Evolutionary conservation across 1,140 invertebrate species (phyloP), one percentile per base, ranked within the genome.

Genomic region (Musca domestica): DNA sequence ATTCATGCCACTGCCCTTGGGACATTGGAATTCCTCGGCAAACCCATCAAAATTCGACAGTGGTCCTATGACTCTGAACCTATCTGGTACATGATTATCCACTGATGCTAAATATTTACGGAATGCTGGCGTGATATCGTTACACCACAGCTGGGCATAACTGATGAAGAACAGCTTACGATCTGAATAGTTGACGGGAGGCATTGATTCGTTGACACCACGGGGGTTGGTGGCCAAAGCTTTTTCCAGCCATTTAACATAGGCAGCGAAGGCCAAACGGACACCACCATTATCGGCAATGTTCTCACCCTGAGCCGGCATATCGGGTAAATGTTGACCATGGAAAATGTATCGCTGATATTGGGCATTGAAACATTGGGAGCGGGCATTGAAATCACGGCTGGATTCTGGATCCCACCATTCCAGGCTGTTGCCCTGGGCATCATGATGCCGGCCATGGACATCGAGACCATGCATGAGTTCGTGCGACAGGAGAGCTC

Each of bases 1-100:
- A 69, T 79, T 71, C 77, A 79, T 79, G 61, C 64, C 2, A 72
- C 73, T 17, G 69, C 74, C 3, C 71, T 41, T 41, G 4, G 30
- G 69, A 47, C 77, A 79, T 27, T 75, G 75, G 17, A 71, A 76
- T 22, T 79, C 71, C 77, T 73, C 73, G 7, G 94, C 87, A 83
- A 98, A 98, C 74, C 97, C 94, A 65, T 87, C 86, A 27, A 95
- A 86, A 82, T 98, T 98, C 6, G 91, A 92, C 25, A 98, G 83
- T 3, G 95, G 90, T 0, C 95, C 95, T 69, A 95, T 92, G 0
- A 98, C 95, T 54, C 95, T 82, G 73, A 88, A 92, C 73, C 88
- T 89, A 1, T 89, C 86, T 0, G 92, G 90, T n/a, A 90, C 89
- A 77, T 95, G 92, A 15, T 88, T 87, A 76, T 95, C 93, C 73